Evolutionary conservation across 1,140 invertebrate genomes (phyloP).

Genomic region (Drosophila sturtevanti): DNA sequence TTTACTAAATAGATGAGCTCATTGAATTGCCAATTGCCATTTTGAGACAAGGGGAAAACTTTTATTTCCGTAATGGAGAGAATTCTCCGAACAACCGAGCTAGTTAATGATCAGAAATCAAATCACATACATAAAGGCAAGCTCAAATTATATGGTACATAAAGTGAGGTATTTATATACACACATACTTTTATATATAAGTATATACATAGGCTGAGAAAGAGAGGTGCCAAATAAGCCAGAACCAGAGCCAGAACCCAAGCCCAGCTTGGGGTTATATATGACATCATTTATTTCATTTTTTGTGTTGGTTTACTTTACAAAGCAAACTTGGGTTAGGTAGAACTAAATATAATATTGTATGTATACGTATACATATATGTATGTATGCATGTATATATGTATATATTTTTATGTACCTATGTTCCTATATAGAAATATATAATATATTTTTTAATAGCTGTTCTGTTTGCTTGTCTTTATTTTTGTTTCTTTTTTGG

Average conservation of each 20-base stretch:
- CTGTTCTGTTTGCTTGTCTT: constrained; percentile 6
- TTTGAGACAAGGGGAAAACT: constrained; percentile 27
- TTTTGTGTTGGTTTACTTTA: constrained; percentile 35
- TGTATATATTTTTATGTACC: not conserved
- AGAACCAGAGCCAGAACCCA: constrained; percentile 26
- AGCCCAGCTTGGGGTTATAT: constrained; percentile 43
- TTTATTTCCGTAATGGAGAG: constrained; percentile 42
- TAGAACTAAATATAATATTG: constrained; percentile 17
- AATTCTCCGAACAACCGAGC: constrained; percentile 44
- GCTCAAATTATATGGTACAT: constrained; percentile 43
- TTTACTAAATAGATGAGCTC: constrained; percentile 57
- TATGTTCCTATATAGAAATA: not conserved
- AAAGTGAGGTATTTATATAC: constrained; percentile 1
- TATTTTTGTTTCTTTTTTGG: constrained; percentile 26
- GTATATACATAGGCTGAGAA: constrained; percentile 6
- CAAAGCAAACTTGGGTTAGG: constrained; percentile 21
- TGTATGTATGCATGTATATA: constrained; percentile 1
- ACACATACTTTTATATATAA: not conserved
- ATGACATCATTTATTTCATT: constrained; percentile 74
- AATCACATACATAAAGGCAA: constrained; percentile 35
- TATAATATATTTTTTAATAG: constrained; percentile 5
- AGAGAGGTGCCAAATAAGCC: not conserved
- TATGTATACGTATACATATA: not conserved
- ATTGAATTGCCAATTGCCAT: constrained; percentile 11
- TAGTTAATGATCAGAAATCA: constrained; percentile 71